A percentile compares a stretch with the other conserved stretches of the same genome.
These are phyloP conservation scores for Mobula birostris DNA, from an alignment of 2,113 vertebrate species.

Conservation along the genomic window DNA sequence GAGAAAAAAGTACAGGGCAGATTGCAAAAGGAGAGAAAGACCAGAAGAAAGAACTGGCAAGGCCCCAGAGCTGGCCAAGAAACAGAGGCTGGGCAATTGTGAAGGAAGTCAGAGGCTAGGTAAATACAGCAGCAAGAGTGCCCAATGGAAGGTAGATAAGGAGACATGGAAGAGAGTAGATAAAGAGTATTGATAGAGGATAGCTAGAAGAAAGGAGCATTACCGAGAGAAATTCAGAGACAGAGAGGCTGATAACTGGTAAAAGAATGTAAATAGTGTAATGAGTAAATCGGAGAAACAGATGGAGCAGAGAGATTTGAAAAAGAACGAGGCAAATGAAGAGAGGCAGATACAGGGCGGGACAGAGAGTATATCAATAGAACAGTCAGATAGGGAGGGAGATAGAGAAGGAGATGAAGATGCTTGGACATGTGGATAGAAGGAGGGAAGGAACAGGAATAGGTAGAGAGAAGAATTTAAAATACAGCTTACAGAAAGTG, in stretches of 20 bases:
- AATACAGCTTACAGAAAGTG: not conserved
- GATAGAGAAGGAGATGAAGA: not conserved
- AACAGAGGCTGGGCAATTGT: too few relatives aligned
- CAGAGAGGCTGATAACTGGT: too few relatives aligned
- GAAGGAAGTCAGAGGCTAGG: not conserved
- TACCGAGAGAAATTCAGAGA: not conserved
- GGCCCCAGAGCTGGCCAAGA: too few relatives aligned
- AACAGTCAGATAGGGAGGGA: not conserved
- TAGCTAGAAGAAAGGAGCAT: not conserved
- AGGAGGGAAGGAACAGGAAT: not conserved
- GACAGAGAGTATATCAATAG: too few relatives aligned
- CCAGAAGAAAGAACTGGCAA: too few relatives aligned
- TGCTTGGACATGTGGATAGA: too few relatives aligned
- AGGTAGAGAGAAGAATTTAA: not conserved
- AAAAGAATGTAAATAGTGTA: too few relatives aligned
- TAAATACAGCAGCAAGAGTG: not conserved
- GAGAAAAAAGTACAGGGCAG: not conserved
- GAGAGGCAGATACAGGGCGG: not conserved
- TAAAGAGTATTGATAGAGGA: not conserved
- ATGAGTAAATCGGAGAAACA: not conserved
- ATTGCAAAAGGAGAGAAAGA: too few relatives aligned
- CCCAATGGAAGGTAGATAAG: not conserved
- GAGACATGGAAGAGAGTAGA: not conserved
- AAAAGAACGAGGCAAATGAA: not conserved
- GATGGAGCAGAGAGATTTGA: not conserved